Percentiles rank a stretch among this genome's conserved stretches.
These are phyloP conservation scores for Euphydryas editha DNA, from an alignment of 2,888 invertebrate species.

Conservation along the genomic window DNA sequence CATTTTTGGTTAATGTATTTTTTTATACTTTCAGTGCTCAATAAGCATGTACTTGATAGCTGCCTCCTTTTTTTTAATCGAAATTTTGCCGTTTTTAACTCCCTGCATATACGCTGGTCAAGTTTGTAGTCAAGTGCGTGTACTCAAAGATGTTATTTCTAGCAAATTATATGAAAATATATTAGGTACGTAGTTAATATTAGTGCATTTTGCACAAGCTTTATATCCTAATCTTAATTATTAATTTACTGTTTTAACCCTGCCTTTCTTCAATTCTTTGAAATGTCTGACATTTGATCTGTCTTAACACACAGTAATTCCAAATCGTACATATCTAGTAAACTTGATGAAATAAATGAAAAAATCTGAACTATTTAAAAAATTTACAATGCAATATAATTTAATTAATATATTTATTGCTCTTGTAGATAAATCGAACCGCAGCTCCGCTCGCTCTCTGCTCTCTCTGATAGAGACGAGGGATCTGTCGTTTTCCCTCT, in stretches of 20 bases:
- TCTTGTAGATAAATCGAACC: conserved; percentile 64
- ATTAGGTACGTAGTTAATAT: conserved; percentile 46
- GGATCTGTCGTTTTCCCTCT: conserved; percentile 65
- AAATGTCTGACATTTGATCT: too few relatives aligned
- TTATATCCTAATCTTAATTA: too few relatives aligned
- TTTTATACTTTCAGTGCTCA: conserved; percentile 47
- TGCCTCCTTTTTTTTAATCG: conserved; percentile 45
- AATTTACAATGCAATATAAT: neutral
- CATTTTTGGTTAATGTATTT: neutral
- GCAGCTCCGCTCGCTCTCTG: conserved; percentile 64
- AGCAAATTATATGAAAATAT: conserved; percentile 64
- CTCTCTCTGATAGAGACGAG: conserved; percentile 65
- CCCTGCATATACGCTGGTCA: conserved; percentile 61
- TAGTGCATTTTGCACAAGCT: too few relatives aligned
- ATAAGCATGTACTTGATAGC: conserved; percentile 43
- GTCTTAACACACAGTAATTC: too few relatives aligned
- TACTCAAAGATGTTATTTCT: conserved; percentile 59
- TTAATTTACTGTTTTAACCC: too few relatives aligned
- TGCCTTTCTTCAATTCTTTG: too few relatives aligned
- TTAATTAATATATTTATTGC: neutral
- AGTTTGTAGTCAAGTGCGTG: conserved; percentile 56
- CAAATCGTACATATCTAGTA: too few relatives aligned
- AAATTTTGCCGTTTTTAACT: conserved; percentile 56
- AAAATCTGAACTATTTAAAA: too few relatives aligned
- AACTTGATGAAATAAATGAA: too few relatives aligned